A percentile compares a stretch with the other conserved stretches of the same genome.
phyloP scores from a whole-genome alignment of 2,113 vertebrate species.

The Numida meleagris region DNA sequence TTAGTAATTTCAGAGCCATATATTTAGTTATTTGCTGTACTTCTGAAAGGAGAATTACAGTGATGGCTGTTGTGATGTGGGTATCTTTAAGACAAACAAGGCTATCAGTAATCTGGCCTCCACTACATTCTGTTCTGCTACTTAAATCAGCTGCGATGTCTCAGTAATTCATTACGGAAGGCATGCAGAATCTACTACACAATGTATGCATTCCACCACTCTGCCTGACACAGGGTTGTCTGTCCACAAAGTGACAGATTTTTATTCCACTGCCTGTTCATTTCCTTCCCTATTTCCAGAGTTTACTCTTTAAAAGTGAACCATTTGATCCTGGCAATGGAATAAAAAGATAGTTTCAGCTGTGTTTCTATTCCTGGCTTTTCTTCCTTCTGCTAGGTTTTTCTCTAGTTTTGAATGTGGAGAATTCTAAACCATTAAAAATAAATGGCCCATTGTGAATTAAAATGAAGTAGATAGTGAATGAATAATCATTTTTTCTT shows the following conservation, averaged over 20 bases:
- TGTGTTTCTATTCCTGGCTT: neutral
- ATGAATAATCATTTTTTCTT: neutral
- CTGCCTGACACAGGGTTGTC: neutral
- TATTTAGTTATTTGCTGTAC: neutral
- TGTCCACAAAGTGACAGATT: neutral
- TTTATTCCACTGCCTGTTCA: neutral
- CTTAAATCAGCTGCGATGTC: neutral
- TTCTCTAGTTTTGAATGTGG: neutral
- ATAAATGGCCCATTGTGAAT: neutral
- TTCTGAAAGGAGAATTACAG: neutral
- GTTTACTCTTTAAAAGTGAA: neutral
- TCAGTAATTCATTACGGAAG: neutral
- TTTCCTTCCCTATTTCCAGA: neutral
- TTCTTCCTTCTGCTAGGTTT: neutral
- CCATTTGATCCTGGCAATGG: neutral
- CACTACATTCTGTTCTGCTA: neutral
- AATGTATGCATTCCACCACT: neutral
- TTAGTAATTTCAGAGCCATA: neutral
- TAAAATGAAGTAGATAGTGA: neutral
- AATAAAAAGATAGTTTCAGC: constrained; percentile 19
- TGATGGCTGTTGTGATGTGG: neutral
- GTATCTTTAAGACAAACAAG: neutral
- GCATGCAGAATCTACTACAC: neutral
- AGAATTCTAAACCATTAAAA: neutral
- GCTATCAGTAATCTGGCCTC: neutral